phyloP scores from a whole-genome alignment of 2,113 vertebrate species.

The Psammodynastes pulverulentus region DNA sequence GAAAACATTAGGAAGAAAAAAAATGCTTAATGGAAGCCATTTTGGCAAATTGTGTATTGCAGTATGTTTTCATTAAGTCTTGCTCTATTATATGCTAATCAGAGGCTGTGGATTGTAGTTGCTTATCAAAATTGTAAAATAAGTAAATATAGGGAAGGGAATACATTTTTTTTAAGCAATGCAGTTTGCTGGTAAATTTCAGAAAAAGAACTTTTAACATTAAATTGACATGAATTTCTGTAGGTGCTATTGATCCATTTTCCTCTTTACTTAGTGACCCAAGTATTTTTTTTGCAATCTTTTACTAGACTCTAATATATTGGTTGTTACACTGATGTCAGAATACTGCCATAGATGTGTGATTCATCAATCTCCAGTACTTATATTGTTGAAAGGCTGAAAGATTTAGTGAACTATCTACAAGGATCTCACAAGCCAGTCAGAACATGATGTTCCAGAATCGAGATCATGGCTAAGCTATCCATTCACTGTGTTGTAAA shows the following conservation, averaged over 20 bases:
- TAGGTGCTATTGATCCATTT: background rate
- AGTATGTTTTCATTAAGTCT: background rate
- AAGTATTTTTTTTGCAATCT: background rate
- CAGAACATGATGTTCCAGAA: background rate
- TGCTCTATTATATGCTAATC: background rate
- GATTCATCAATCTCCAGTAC: background rate
- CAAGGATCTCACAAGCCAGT: background rate
- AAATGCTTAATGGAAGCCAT: background rate
- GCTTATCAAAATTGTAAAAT: background rate
- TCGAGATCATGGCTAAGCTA: background rate
- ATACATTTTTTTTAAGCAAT: background rate
- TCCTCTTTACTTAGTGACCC: background rate
- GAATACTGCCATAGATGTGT: background rate
- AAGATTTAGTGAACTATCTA: background rate
- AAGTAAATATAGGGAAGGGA: background rate
- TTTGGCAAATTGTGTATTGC: background rate
- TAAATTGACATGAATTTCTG: background rate
- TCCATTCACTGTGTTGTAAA: background rate
- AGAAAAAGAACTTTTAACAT: background rate
- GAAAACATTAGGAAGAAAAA: background rate
- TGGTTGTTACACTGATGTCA: background rate
- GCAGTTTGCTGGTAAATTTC: background rate
- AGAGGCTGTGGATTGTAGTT: background rate
- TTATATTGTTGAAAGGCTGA: background rate
- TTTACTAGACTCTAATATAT: background rate